These are phyloP conservation scores for Microcaecilia unicolor DNA, from an alignment of 2,797 vertebrate genomes.

Conservation along the genomic window DNA sequence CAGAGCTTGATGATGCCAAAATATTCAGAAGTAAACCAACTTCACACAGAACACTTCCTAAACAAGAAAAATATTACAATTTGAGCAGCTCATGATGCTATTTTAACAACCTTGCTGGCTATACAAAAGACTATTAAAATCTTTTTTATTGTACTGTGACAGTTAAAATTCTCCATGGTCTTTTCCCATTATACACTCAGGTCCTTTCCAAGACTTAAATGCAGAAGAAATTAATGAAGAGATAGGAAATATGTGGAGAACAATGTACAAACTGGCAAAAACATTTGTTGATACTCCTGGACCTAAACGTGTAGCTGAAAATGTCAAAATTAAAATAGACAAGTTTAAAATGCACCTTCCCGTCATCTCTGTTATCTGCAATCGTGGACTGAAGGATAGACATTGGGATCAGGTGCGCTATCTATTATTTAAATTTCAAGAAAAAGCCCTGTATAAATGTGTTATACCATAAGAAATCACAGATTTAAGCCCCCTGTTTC, in stretches of 20 bases:
- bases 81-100: no score
- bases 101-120: no score
- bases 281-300: slow-evolving; percentile 54
- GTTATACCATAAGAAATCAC: no score
- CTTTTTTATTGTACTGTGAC: neutral
- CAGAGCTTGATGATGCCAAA: no score
- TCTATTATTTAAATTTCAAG: neutral
- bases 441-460: no score
- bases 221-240: slow-evolving; percentile 74
- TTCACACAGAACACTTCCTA: no score
- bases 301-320: slow-evolving; percentile 64
- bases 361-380: slow-evolving; percentile 71
- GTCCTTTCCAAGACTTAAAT: slow-evolving; percentile 59
- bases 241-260: slow-evolving; percentile 74
- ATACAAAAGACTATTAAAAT: no score
- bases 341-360: slow-evolving; percentile 77
- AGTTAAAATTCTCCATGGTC: neutral
- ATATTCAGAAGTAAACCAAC: no score
- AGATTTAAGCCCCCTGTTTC: no score
- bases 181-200: slow-evolving; percentile 36
- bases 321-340: slow-evolving; percentile 64
- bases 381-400: slow-evolving; percentile 74
- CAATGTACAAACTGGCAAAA: slow-evolving; percentile 70
- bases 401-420: slow-evolving; percentile 75
- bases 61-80: no score